These are phyloP conservation scores for Recurvirostra avosetta DNA, from an alignment of 2,113 vertebrate genomes.

Conservation along the genomic window DNA sequence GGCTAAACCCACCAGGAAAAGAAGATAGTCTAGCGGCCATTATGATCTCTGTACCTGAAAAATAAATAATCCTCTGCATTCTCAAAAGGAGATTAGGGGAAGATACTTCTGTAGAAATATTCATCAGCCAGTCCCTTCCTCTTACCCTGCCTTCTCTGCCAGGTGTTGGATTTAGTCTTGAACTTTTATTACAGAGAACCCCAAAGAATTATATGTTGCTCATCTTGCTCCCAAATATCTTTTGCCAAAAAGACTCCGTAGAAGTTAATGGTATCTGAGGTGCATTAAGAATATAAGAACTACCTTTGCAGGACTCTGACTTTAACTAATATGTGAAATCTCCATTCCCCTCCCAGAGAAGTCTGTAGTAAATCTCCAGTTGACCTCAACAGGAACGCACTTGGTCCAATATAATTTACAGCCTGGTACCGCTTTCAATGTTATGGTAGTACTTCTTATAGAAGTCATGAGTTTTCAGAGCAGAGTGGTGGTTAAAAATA, in stretches of 20 bases:
- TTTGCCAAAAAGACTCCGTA: neutral
- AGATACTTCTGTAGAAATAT: neutral
- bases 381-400: neutral
- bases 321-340: neutral
- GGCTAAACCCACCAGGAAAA: neutral
- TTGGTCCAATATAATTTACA: neutral
- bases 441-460: neutral
- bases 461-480: neutral
- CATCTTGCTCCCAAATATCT: neutral
- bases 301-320: neutral
- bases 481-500: neutral
- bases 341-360: neutral
- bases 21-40: neutral
- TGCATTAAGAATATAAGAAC: neutral
- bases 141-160: neutral
- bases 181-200: neutral
- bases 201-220: neutral
- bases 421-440: fast-evolving
- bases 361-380: neutral
- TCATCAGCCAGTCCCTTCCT: neutral
- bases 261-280: neutral
- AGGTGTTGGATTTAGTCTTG: neutral
- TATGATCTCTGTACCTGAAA: neutral
- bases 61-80: neutral
- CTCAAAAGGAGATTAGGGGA: neutral